phyloP scores from a whole-genome alignment of 1,140 invertebrate genomes.

The Lasioglossum baleicum region DNA sequence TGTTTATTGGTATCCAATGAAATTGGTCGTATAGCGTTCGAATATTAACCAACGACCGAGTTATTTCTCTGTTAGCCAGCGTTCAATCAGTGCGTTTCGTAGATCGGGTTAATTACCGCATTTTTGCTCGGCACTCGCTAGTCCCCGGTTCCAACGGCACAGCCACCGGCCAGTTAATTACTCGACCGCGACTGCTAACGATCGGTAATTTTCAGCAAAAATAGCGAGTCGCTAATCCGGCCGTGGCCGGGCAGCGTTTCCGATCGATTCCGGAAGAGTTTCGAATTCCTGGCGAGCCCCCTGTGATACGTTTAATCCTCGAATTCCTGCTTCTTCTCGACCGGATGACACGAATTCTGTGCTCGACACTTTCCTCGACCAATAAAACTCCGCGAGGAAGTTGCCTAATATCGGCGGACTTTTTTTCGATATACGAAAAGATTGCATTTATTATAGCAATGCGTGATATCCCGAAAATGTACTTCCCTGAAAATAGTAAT shows the following conservation, averaged over 20 bases:
- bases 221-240: too few relatives aligned
- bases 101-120: slow-evolving; percentile 1
- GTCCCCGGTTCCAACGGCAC: too few relatives aligned
- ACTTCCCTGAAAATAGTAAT: too few relatives aligned
- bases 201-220: slow-evolving; percentile 24
- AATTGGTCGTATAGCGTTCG: neutral
- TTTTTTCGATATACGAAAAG: too few relatives aligned
- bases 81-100: neutral
- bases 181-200: neutral
- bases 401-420: too few relatives aligned
- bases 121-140: slow-evolving; percentile 2
- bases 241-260: neutral
- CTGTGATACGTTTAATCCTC: too few relatives aligned
- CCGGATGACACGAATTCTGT: too few relatives aligned
- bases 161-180: slow-evolving; percentile 15
- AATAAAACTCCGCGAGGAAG: too few relatives aligned
- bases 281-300: neutral
- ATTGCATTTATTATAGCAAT: too few relatives aligned
- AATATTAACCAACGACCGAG: slow-evolving; percentile 2
- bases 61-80: neutral
- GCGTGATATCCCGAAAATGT: too few relatives aligned
- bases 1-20: slow-evolving; percentile 10
- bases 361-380: too few relatives aligned
- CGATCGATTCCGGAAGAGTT: neutral
- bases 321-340: too few relatives aligned